Conservation (phyloP, 1,140 invertebrate species). For the Olivierus martensii region DNA sequence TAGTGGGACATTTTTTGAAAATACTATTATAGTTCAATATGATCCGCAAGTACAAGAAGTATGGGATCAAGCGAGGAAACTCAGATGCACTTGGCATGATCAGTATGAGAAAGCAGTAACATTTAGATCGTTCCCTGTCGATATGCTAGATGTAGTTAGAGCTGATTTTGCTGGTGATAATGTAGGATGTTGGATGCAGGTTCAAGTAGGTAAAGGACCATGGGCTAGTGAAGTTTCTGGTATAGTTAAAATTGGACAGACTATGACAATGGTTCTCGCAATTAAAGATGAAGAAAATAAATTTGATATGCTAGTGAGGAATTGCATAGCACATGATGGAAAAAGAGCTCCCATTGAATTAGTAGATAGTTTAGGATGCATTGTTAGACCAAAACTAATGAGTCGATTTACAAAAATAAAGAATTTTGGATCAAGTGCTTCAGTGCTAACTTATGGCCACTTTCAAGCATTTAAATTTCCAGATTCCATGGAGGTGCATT, state of each 20-base stretch:
- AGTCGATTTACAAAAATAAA: slow-evolving; percentile 86
- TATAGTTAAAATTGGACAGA: slow-evolving; percentile 90
- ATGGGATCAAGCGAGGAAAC: slow-evolving; percentile 84
- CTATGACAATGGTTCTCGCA: slow-evolving; percentile 90
- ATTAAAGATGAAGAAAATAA: slow-evolving; percentile 93
- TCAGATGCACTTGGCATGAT: slow-evolving; percentile 90
- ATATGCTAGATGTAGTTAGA: slow-evolving; percentile 84
- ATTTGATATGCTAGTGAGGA: slow-evolving; percentile 87
- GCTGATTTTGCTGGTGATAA: slow-evolving; percentile 91
- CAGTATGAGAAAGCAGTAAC: slow-evolving; percentile 91
- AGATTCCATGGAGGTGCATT: slow-evolving; percentile 26
- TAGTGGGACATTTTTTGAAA: slow-evolving; percentile 83
- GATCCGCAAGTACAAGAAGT: slow-evolving; percentile 91
- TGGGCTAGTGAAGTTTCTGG: slow-evolving; percentile 90
- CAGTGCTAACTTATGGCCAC: slow-evolving; percentile 84
- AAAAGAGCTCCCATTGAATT: slow-evolving; percentile 82
- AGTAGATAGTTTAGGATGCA: slow-evolving; percentile 82
- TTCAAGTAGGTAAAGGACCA: slow-evolving; percentile 68
- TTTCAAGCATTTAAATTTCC: slow-evolving; percentile 40
- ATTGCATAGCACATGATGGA: slow-evolving; percentile 87
- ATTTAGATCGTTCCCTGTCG: slow-evolving; percentile 85
- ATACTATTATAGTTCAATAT: slow-evolving; percentile 85
- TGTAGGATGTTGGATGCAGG: slow-evolving; percentile 53
- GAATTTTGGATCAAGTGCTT: slow-evolving; percentile 85
- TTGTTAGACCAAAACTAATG: slow-evolving; percentile 87